Base-by-base conservation (phyloP, 2,888 invertebrate species). In the Drosophila gaucha region DNA sequence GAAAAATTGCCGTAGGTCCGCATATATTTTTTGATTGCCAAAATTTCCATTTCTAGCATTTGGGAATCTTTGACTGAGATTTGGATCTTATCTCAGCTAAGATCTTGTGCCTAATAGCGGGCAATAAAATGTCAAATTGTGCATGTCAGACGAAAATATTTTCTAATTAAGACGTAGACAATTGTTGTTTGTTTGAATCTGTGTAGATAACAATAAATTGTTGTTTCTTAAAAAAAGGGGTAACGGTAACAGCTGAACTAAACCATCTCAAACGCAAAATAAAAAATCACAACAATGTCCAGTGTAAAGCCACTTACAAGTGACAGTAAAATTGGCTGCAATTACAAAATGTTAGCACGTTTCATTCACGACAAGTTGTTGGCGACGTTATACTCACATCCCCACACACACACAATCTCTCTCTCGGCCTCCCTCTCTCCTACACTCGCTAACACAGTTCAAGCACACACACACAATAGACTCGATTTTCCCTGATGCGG, bases 291-390 rank as follows among this genome's bases (percentile, higher is more conserved):
- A 69, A 68, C 67, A 78, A 67, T 64, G 58, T 64, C 50, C 58
- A 68, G 35, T 71, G 54, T 46, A 68, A 70, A 73, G 60, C 49
- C 39, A 59, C 38, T 67, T 46, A 54, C 77, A 74, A 80, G 63
- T 85, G 80, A 86, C 83, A 82, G 68, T 70, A 72, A 86, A 84
- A 84, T 86, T 84, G 78, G 82, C 66, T 70, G 70, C 74, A 78
- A 70, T 80, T 78, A 73, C 78, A 76, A 74, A 78, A 76, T 86
- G 72, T 76, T 82, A 77, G 80, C 79, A 84, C 84, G 79, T 83
- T 72, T 80, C 80, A 63, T 36, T 64, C 72, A 71, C 72, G 56
- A 67, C 60, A 64, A 59, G 52, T 71, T 74, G 62, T 47, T 60
- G 50, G 54, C 36, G 39, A 66, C 59, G 31, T 39, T 51, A 8